Base-by-base conservation (phyloP, 2,888 invertebrate genomes). In the Drosophila atripex region DNA sequence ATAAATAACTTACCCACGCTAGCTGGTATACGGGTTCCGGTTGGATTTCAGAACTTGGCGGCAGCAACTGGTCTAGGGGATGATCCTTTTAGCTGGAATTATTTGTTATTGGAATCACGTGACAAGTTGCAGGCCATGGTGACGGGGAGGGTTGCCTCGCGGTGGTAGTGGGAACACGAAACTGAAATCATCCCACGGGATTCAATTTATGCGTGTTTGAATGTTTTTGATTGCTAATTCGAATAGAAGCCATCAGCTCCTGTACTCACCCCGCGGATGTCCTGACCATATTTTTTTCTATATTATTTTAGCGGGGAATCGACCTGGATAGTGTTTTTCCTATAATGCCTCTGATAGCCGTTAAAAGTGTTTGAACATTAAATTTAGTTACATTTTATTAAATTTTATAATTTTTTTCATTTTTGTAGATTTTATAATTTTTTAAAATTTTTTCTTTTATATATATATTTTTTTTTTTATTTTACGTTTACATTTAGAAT, bases 221-320 rank as follows among this genome's bases (percentile, higher is more conserved):
- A 89, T 89, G 89, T 86, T 89, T 89, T 82, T 89, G 89, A 89
- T 88, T 89, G 88, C 85, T 86, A 86, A 85, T 85, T 88, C 85
- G 87, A 82, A 82, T 85, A 85, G 75, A 82, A 87, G 66, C 65
- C 73, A 63, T 58, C 72, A 72, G 49, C 64, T 73, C 52, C 73
- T 71, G 71, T 41, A 41, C 14, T 50, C 18, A 21, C 25, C 50
- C 8, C 21, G 18, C 12, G 1, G 9, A 21, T 8, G 21, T 28
- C 18, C 39, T 41, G 39, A 14, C 39, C 39, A 8, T 30, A 28
- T 35, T 23, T 23, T 23, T 23, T 4, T 23, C 8, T 8, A 9
- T 8, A 2, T 28, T 8, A 0, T 30, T 47, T 30, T 35, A 53
- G 71, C 54, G 61, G 69, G 60, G 61, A 75, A 72, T 60, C 76